These are phyloP conservation scores for Lasioglossum zephyrum DNA, from an alignment of 2,888 invertebrate species.

Conservation along the genomic window DNA sequence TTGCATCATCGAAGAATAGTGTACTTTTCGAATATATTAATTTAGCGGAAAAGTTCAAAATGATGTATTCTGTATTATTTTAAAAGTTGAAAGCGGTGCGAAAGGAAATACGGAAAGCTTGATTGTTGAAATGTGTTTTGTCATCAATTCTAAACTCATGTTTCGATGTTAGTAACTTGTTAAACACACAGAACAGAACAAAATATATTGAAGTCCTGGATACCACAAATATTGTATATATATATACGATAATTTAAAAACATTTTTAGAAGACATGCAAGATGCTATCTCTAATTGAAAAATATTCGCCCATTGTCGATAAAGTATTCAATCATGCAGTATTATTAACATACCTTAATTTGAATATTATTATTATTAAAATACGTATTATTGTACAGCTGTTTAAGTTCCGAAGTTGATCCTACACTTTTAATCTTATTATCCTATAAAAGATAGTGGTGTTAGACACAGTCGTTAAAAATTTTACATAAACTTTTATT, in stretches of 20 bases:
- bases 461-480: slow-evolving; percentile 43
- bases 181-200: slow-evolving; percentile 21
- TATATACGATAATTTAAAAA: slow-evolving; percentile 54
- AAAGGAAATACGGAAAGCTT: slow-evolving; percentile 21
- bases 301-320: slow-evolving; percentile 59
- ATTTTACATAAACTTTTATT: slow-evolving; percentile 25
- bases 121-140: slow-evolving; percentile 16
- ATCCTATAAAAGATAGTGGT: slow-evolving; percentile 71
- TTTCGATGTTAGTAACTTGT: slow-evolving; percentile 23
- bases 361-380: slow-evolving; percentile 62
- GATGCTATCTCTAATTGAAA: slow-evolving; percentile 67
- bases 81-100: slow-evolving; percentile 18
- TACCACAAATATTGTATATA: slow-evolving; percentile 28
- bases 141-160: slow-evolving; percentile 19
- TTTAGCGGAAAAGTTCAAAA: background rate
- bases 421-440: slow-evolving; percentile 70
- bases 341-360: slow-evolving; percentile 69
- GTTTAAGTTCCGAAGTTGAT: slow-evolving; percentile 61
- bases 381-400: slow-evolving; percentile 52
- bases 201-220: slow-evolving; percentile 35
- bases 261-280: slow-evolving; percentile 67
- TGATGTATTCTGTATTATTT: slow-evolving; percentile 14
- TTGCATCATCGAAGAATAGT: background rate
- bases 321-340: slow-evolving; percentile 66
- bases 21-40: slow-evolving; percentile 4